phyloP scores from a whole-genome alignment of 2,888 invertebrate species.

The Hedychridium roseum region DNA sequence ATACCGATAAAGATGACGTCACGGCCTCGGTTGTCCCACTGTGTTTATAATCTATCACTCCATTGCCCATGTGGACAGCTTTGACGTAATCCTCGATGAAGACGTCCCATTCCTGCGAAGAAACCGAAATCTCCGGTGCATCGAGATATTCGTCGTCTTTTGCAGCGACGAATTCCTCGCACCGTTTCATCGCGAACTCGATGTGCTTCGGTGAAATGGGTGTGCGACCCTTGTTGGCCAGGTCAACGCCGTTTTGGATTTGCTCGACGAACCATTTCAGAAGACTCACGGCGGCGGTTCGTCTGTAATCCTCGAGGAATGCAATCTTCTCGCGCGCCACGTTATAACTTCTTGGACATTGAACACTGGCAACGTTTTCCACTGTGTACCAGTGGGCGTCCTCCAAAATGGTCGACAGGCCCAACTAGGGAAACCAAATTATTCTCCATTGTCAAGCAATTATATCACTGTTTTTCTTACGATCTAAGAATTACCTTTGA shows the following conservation, averaged over 20 bases:
- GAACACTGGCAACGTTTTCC: conserved; percentile 68
- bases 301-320: conserved; percentile 76
- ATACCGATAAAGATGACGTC: conserved; percentile 1
- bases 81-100: conserved; percentile 74
- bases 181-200: conserved; percentile 76
- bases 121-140: conserved; percentile 50
- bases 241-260: conserved; percentile 26
- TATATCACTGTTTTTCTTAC: not conserved
- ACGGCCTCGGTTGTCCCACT: not conserved
- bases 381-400: conserved; percentile 73
- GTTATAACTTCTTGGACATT: conserved; percentile 77
- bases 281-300: conserved; percentile 80
- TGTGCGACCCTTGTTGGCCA: conserved; percentile 18
- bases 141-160: conserved; percentile 68
- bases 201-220: conserved; percentile 52
- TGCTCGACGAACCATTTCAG: conserved; percentile 70
- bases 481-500: conserved; percentile 48
- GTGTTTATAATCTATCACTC: conserved; percentile 7
- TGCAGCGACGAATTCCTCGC: conserved; percentile 69
- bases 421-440: conserved; percentile 39
- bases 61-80: conserved; percentile 64
- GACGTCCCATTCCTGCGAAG: conserved; percentile 70
- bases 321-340: conserved; percentile 67
- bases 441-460: not conserved
- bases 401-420: conserved; percentile 62